Evolutionary conservation across 30 jellyfish, hydroid and myxozoan genomes (phyloP).

Genomic region (Aurelia sp.): DNA sequence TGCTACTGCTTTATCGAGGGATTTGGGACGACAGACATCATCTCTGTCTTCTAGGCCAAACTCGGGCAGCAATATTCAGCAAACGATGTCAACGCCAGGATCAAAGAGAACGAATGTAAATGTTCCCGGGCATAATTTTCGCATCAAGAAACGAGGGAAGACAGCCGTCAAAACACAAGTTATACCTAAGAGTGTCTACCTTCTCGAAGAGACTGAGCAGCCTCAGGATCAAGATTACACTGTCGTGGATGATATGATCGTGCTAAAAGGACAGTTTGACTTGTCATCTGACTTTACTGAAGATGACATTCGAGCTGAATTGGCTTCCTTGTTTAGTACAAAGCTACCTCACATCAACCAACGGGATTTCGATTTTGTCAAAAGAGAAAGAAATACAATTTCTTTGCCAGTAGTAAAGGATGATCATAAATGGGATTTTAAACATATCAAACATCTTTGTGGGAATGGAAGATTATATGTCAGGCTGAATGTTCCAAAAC

Average conservation of each 20-base stretch:
- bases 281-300: constrained; percentile 34
- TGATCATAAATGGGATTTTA: constrained; percentile 27
- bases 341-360: constrained; percentile 3
- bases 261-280: constrained; percentile 24
- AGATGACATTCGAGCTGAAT: constrained; percentile 45
- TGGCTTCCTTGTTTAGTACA: constrained; percentile 24
- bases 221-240: constrained; percentile 33
- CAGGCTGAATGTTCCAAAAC: background rate
- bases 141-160: constrained; percentile 22
- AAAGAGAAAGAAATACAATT: constrained; percentile 30
- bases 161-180: constrained; percentile 28
- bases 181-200: constrained; percentile 23
- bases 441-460: constrained; percentile 33
- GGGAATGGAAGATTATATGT: constrained; percentile 26
- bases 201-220: constrained; percentile 38
- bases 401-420: constrained; percentile 40
- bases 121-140: constrained; percentile 39
- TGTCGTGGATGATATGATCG: constrained; percentile 23
- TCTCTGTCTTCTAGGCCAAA: constrained; percentile 8
- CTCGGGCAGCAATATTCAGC: constrained; percentile 1
- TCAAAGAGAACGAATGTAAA: constrained; percentile 9
- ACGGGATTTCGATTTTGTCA: constrained; percentile 6
- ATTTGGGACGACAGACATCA: background rate
- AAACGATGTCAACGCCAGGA: constrained; percentile 14
- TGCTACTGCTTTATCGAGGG: constrained; percentile 28